Evolutionary conservation across 2,888 invertebrate genomes (phyloP), one percentile per base, ranked within the genome.

Genomic region (Drosophila borborema): DNA sequence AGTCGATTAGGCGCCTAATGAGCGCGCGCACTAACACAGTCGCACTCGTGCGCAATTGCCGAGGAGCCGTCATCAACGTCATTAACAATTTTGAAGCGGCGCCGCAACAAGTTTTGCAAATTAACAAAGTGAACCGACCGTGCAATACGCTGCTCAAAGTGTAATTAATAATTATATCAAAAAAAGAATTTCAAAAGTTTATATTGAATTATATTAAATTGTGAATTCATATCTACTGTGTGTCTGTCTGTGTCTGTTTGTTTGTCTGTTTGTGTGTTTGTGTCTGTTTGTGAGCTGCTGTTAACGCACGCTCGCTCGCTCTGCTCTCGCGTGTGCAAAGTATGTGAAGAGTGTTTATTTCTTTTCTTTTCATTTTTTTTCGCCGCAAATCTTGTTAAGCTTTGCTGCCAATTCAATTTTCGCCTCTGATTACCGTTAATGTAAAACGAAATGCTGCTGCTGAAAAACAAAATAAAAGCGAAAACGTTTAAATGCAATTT

Each of bases 1-100:
- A 74, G 82, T 74, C 83, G 74, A 82, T 82, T 82, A 86, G 86
- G 83, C 77, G 77, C 81, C 81, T 82, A 82, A 82, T 82, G 81
- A 82, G 83, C 74, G 62, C 74, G 62, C 61, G 74, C 81, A 69
- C 68, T 72, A 80, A 82, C 80, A 72, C 80, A 65, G 71, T 80
- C 80, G 80, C 80, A 80, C 77, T 78, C 59, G 55, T 75, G 76
- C 60, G 74, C 74, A 63, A 64, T 68, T 73, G 51, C 56, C 28
- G 45, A 66, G 40, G 45, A 66, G 40, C 36, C 16, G 14, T 40
- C 38, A 40, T 45, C 41, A n/a, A 8, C 53, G 10, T 34, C 40
- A 64, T 55, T 71, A 70, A 62, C 70, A 71, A 71, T 63, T 71
- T 71, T 71, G 49, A 62, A 62, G 51, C 49, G 38, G 38, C 28